A percentile compares a stretch with the other conserved stretches of the same genome.
phyloP scores from a whole-genome alignment of 2,797 vertebrate species.

The Melanotaenia maccullochi region DNA sequence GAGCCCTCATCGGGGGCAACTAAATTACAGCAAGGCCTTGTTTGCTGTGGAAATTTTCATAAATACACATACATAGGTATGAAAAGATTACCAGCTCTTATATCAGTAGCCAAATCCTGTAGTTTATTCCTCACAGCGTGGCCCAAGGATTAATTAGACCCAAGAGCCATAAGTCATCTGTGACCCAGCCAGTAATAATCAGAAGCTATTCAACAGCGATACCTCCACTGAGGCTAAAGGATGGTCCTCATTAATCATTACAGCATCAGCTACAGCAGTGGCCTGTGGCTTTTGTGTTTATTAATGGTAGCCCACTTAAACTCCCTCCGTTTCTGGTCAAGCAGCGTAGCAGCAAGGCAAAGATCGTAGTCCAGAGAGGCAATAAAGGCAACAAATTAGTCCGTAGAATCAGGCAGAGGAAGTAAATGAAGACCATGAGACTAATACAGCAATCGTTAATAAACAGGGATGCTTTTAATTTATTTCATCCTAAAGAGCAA shows the following conservation, averaged over 20 bases:
- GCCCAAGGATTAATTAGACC: slow-evolving; percentile 63
- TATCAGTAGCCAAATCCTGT: slow-evolving; percentile 28
- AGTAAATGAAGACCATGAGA: slow-evolving; percentile 19
- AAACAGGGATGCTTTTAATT: slow-evolving; percentile 43
- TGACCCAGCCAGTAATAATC: slow-evolving; percentile 74
- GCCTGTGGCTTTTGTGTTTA: slow-evolving; percentile 57
- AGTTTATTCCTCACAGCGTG: slow-evolving; percentile 36
- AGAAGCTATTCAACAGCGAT: slow-evolving; percentile 76
- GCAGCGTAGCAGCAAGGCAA: slow-evolving; percentile 24
- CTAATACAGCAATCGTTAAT: slow-evolving; percentile 5
- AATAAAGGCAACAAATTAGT: slow-evolving; percentile 27
- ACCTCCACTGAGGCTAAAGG: slow-evolving; percentile 65
- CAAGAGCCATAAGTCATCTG: slow-evolving; percentile 69
- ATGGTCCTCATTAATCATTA: slow-evolving; percentile 72
- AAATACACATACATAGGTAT: slow-evolving; percentile 31
- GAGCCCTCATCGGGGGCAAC: slow-evolving; percentile 41
- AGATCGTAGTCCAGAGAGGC: slow-evolving; percentile 29
- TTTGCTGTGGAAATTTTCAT: slow-evolving; percentile 34
- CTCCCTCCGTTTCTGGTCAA: slow-evolving; percentile 56
- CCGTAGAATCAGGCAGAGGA: not conserved
- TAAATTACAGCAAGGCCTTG: slow-evolving; percentile 36
- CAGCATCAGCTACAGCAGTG: slow-evolving; percentile 53
- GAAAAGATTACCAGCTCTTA: not conserved
- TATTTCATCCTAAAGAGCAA: slow-evolving; percentile 52
- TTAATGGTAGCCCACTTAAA: slow-evolving; percentile 63